Percentiles rank a stretch among this genome's conserved stretches.
These are phyloP conservation scores for Oreochromis niloticus DNA, from an alignment of 2,113 vertebrate species.

Conservation along the genomic window DNA sequence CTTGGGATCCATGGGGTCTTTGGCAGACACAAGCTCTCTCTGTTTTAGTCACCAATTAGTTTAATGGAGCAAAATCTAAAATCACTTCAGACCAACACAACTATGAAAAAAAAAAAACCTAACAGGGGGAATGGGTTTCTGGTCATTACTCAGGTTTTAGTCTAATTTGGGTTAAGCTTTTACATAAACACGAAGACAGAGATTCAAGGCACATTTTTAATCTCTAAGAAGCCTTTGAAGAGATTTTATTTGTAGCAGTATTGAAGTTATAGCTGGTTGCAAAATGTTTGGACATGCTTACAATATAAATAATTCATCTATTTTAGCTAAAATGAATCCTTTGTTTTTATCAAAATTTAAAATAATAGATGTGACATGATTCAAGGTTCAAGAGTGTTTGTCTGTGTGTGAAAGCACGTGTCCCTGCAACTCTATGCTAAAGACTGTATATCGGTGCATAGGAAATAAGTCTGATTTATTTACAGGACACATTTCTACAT, in stretches of 20 bases:
- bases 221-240: not conserved
- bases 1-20: constrained; percentile 38
- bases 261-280: not conserved
- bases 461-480: not conserved
- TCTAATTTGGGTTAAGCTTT: constrained; percentile 16
- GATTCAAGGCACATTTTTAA: not conserved
- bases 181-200: not conserved
- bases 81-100: constrained; percentile 29
- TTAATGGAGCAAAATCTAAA: constrained; percentile 58
- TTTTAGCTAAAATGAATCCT: not conserved
- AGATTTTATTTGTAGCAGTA: not conserved
- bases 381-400: not conserved
- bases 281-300: not conserved
- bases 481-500: not conserved
- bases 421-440: not conserved
- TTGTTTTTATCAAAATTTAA: not conserved
- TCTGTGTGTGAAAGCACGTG: not conserved
- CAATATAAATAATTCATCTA: not conserved
- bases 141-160: not conserved
- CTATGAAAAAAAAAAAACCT: not conserved
- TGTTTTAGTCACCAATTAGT: constrained; percentile 57
- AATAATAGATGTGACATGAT: not conserved
- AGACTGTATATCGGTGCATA: not conserved
- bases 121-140: not conserved
- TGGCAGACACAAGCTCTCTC: constrained; percentile 45